Percentiles rank a stretch among this genome's conserved stretches.
Conservation (phyloP, 2,888 invertebrate genomes). For the Synergus japonicus region DNA sequence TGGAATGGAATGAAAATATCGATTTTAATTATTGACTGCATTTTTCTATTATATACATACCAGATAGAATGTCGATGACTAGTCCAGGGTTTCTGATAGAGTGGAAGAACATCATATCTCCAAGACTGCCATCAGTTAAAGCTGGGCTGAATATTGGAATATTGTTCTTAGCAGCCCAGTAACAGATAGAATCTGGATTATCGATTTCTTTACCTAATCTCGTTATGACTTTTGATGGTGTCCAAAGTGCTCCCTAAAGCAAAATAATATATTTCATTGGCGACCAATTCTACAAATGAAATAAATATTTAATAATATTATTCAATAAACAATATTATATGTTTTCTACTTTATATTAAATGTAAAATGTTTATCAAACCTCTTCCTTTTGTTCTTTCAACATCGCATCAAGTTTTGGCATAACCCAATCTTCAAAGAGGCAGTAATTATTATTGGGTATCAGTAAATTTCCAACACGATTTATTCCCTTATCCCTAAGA, state of each 20-base stretch:
- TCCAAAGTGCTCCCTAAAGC: constrained; percentile 86
- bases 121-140: constrained; percentile 96
- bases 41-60: constrained; percentile 71
- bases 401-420: constrained; percentile 95
- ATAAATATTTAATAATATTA: neutral
- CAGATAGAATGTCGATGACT: constrained; percentile 93
- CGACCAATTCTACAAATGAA: neutral
- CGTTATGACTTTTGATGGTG: constrained; percentile 92
- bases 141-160: constrained; percentile 99
- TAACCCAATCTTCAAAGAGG: constrained; percentile 97
- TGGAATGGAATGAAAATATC: neutral
- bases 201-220: constrained; percentile 94
- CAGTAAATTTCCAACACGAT: constrained; percentile 94
- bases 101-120: constrained; percentile 99
- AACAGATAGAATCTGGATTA: constrained; percentile 94
- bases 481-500: constrained; percentile 91
- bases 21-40: no score
- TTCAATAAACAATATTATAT: neutral
- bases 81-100: constrained; percentile 95
- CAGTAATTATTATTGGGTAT: constrained; percentile 99
- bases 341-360: constrained; percentile 6
- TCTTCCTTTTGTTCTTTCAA: constrained; percentile 89
- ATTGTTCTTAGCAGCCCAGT: constrained; percentile 97
- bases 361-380: constrained; percentile 60
- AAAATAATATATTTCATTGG: neutral